Evolutionary conservation across 2,888 invertebrate species (phyloP).

Genomic region (Creontiades dilutus): DNA sequence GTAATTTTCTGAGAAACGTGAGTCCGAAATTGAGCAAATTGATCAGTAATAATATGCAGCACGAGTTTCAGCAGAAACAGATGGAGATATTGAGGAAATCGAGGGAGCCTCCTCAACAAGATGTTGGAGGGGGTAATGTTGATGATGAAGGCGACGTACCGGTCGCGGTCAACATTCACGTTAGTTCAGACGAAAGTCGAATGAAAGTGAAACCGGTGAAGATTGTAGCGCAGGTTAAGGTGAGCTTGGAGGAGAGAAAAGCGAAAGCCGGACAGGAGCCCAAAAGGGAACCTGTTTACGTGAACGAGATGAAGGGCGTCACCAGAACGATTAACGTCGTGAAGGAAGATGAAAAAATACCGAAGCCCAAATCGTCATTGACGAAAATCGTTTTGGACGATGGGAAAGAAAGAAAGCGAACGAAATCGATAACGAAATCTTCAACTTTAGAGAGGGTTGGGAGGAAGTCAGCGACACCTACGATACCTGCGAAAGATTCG

Average conservation of each 20-base stretch:
- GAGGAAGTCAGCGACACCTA: constrained; percentile 30
- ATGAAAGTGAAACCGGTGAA: constrained; percentile 59
- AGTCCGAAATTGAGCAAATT: constrained; percentile 74
- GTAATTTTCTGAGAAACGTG: constrained; percentile 66
- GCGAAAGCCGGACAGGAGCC: constrained; percentile 52
- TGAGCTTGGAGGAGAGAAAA: constrained; percentile 64
- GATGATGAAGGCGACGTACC: constrained; percentile 10
- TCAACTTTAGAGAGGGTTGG: background rate
- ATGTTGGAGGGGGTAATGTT: background rate
- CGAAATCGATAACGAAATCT: constrained; percentile 22
- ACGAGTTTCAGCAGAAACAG: constrained; percentile 72
- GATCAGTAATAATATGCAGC: constrained; percentile 72
- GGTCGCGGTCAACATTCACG: constrained; percentile 18
- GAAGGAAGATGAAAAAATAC: background rate
- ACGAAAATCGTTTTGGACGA: constrained; percentile 55
- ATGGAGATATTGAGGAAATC: constrained; percentile 60
- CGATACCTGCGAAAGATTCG: background rate
- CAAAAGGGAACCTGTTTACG: constrained; percentile 42
- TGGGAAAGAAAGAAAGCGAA: constrained; percentile 36
- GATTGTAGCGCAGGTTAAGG: constrained; percentile 67
- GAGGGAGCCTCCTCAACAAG: background rate
- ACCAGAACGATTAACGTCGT: constrained; percentile 49
- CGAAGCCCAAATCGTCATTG: constrained; percentile 55
- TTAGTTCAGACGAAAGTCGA: constrained; percentile 10
- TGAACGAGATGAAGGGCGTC: constrained; percentile 10